Base-by-base conservation (phyloP, 2,113 vertebrate genomes). In the Aegithalos caudatus region DNA sequence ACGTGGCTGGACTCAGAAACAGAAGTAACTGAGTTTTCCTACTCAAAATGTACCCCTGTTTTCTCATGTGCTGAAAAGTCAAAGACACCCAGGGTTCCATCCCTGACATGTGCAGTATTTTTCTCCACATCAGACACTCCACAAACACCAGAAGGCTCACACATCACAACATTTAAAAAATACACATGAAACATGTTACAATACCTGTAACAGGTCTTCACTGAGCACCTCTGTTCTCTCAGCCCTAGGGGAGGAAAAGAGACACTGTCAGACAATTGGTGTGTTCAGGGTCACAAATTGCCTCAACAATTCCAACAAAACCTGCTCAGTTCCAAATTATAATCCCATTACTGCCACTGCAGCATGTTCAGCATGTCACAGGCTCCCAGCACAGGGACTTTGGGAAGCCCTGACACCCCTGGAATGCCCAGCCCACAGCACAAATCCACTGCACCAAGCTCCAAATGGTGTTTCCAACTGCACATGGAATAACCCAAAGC, bases 191-290 rank as follows among this genome's bases (percentile, higher is more conserved):
- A 4, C 4, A 33, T 12, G 24, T 51, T 53, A 95, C 86, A 72
- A 88, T 98, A 99, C 99, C 99, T 99, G 99, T 81, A 99, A 81
- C 82, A 99, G 98, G 98, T 99, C 99, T 98, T 99, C 99, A 73
- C 98, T 99, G 94, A 99, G 99, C 31, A 99, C 99, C 98, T 99
- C 99, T 3, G 99, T 99, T 97, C 99, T 99, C 98, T 99, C 99
- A 35, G 99, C 99, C 98, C 99, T 99, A 35, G 64, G 90, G 88
- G 76, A 90, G 21, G 61, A 89, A 84, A 85, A 86, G 50, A 95
- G 33, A 88, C 11, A 80, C 2, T 48, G 87, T 97, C 66, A 97
- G 71, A 31, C 23, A 81, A 51, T 5, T 15, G 80, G 61, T n/a
- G 25, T 0, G 17, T 11, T 73, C n/a, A 47, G 35, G 69, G 81